Conservation (phyloP, 1,140 invertebrate genomes). For the Drosophila bifasciata region DNA sequence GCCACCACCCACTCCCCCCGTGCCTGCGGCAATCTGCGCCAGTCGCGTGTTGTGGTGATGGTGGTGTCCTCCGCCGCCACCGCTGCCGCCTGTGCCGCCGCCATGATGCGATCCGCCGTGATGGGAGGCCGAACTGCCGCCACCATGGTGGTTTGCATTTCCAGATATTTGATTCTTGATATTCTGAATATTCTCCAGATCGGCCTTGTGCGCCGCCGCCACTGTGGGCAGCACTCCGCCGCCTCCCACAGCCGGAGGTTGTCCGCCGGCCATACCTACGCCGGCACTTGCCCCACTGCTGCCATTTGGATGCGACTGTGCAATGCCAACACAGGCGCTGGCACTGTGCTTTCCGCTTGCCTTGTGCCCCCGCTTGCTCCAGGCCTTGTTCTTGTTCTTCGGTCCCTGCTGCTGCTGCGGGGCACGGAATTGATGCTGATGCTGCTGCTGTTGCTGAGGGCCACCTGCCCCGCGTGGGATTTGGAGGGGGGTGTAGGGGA, state of each 20-base stretch:
- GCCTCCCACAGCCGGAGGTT: too few relatives aligned
- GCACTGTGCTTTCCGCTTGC: conserved; percentile 59
- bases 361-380: conserved; percentile 76
- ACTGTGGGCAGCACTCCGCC: conserved; percentile 30
- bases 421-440: conserved; percentile 77
- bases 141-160: conserved; percentile 33
- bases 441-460: conserved; percentile 18
- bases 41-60: conserved; percentile 65
- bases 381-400: conserved; percentile 72
- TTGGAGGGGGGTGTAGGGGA: conserved; percentile 56
- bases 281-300: conserved; percentile 8
- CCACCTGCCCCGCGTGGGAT: conserved; percentile 24
- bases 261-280: too few relatives aligned
- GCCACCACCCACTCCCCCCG: conserved; percentile 45
- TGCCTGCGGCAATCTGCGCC: conserved; percentile 56
- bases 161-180: conserved; percentile 73
- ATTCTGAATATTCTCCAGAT: conserved; percentile 82
- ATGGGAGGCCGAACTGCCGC: conserved; percentile 32
- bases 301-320: conserved; percentile 24
- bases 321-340: conserved; percentile 25
- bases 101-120: conserved; percentile 30
- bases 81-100: conserved; percentile 25
- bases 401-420: conserved; percentile 68
- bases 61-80: conserved; percentile 47
- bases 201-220: conserved; percentile 68